Percentiles rank a stretch among this genome's conserved stretches.
Conservation (phyloP, 2,113 vertebrate species). For the Microcebus tavaratra region DNA sequence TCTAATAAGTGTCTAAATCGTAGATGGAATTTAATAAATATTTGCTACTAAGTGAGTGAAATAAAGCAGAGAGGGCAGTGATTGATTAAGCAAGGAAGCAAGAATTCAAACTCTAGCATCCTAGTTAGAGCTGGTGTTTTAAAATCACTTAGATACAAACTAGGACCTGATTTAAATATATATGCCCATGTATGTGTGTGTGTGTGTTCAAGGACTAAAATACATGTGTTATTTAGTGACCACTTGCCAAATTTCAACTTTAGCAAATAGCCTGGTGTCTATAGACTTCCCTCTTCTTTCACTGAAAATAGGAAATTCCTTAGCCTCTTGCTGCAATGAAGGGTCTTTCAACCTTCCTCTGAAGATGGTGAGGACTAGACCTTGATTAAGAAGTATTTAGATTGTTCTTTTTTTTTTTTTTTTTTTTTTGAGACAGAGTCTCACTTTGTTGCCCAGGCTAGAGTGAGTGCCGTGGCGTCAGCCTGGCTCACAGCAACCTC, state of each 20-base stretch:
- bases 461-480: too few relatives aligned
- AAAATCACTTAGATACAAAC: background rate
- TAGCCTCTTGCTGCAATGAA: background rate
- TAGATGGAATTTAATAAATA: slow-evolving; percentile 1
- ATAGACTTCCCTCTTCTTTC: background rate
- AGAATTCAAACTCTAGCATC: background rate
- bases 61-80: background rate
- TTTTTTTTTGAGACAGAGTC: too few relatives aligned
- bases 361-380: background rate
- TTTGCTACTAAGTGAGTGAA: background rate
- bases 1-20: background rate
- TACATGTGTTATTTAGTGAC: background rate
- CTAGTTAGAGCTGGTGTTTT: background rate
- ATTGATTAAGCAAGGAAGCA: background rate
- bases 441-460: too few relatives aligned
- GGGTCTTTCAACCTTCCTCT: background rate
- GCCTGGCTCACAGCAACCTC: too few relatives aligned
- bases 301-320: background rate
- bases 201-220: background rate
- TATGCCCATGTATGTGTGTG: background rate
- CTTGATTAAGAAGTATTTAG: background rate
- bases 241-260: background rate
- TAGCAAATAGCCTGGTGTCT: background rate
- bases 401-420: too few relatives aligned
- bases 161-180: background rate